Evolutionary conservation across 1,140 invertebrate genomes (phyloP).

Genomic region (Campodea augens): DNA sequence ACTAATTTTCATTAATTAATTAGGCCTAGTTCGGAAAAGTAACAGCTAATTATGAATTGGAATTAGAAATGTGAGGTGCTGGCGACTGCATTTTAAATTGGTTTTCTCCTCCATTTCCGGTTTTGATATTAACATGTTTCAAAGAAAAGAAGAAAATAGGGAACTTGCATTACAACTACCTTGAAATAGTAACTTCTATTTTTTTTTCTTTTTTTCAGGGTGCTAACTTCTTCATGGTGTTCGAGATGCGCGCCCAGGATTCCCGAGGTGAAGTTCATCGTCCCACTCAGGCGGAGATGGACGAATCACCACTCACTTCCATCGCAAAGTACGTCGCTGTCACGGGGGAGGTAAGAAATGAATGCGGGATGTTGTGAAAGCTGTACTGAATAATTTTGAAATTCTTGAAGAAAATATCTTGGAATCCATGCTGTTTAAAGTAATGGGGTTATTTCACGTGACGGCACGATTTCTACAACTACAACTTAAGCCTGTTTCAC

Average conservation of each 20-base stretch:
- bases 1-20: too few species aligned
- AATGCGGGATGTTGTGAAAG: too few species aligned
- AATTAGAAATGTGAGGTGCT: too few species aligned
- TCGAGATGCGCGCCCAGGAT: constrained; percentile 45
- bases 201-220: constrained; percentile 15
- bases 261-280: constrained; percentile 32
- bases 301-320: constrained; percentile 37
- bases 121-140: neutral
- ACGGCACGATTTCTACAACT: too few species aligned
- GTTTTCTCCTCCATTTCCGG: neutral
- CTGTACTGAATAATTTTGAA: neutral
- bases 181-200: neutral
- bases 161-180: neutral
- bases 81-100: neutral
- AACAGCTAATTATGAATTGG: too few species aligned
- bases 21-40: too few species aligned
- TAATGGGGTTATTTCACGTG: too few species aligned
- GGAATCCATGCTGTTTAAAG: neutral
- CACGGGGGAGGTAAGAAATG: constrained; percentile 36
- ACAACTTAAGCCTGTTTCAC: too few species aligned
- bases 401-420: neutral
- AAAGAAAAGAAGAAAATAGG: too few species aligned
- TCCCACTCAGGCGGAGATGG: constrained; percentile 30
- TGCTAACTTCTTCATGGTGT: constrained; percentile 50
- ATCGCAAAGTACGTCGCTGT: constrained; percentile 63